Evolutionary conservation across 2,113 vertebrate species (phyloP), one percentile per base, ranked within the genome.

Genomic region (Pteropus alecto): DNA sequence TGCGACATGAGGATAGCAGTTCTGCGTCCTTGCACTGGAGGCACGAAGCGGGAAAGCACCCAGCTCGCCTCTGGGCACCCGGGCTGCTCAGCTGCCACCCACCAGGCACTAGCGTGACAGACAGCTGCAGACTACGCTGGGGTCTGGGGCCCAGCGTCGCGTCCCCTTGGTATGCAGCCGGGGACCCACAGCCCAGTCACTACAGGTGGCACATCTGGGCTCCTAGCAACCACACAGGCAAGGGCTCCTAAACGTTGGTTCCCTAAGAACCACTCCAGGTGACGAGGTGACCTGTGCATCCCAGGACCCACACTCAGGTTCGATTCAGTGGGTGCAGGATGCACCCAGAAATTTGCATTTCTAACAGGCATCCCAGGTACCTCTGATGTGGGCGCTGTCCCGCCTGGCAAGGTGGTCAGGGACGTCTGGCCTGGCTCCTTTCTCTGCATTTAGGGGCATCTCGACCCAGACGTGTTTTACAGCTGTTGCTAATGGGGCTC

Each of bases 51-150:
- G 38, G 38, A 38, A 38, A 54, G 0, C 7, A 30, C 30, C 4
- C 61, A 33, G 81, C 54, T 16, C 30, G 5, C 16, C 43, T 8
- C 16, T 2, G 11, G 28, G 21, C 38, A 38, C 38, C 38, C 38
- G 4, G 4, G 38, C 1, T 2, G 54, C 43, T 51, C 2, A 15
- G 6, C 56, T 7, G 24, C n/a, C 41, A 7, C 87, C 30, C 63
- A 1, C 9, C 14, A 6, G 76, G 30, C 5, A 12, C 13, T 0
- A 1, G 26, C 51, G 48, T 19, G 38, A 33, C 0, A 3, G 15
- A 12, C 3, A 61, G 33, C 68, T 16, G 16, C 16, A 9, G 65
- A 11, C 5, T 6, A 21, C 0, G 24, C 0, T 14, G 7, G 28
- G 14, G 18, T 9, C 61, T 19, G 19, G 68, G 5, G 4, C 51